Conservation (phyloP, 2,113 vertebrate genomes). For the Platycercus adscitus region DNA sequence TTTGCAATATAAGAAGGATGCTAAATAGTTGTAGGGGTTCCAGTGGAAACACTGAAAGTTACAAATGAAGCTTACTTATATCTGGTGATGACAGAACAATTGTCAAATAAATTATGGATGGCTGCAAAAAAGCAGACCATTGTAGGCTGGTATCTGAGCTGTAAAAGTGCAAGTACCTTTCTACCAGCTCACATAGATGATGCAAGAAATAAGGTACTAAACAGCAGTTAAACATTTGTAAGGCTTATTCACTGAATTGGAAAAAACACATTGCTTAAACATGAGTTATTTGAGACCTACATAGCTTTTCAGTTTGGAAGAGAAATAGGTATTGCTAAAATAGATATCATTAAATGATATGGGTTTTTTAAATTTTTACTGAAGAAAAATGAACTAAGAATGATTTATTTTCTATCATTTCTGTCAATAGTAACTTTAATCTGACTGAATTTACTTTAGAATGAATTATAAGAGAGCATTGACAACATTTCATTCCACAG, state of each 20-base stretch:
- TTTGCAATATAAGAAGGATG: background rate
- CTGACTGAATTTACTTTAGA: background rate
- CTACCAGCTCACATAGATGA: background rate
- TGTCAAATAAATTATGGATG: background rate
- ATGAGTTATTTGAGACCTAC: background rate
- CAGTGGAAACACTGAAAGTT: background rate
- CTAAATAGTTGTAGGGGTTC: background rate
- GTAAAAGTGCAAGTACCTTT: background rate
- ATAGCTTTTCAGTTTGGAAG: background rate
- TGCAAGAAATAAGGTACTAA: background rate
- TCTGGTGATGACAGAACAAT: background rate
- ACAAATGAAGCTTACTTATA: background rate
- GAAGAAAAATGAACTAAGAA: background rate
- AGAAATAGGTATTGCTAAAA: background rate
- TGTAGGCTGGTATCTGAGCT: background rate
- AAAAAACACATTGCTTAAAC: background rate
- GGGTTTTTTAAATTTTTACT: background rate
- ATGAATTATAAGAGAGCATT: background rate
- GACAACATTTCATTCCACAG: fast-evolving
- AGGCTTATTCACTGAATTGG: background rate
- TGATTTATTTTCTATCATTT: background rate
- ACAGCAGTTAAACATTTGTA: background rate
- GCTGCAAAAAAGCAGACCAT: background rate
- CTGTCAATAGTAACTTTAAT: background rate
- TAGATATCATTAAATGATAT: background rate